Conservation (phyloP, 2,797 vertebrate species). For the Tapirus indicus region DNA sequence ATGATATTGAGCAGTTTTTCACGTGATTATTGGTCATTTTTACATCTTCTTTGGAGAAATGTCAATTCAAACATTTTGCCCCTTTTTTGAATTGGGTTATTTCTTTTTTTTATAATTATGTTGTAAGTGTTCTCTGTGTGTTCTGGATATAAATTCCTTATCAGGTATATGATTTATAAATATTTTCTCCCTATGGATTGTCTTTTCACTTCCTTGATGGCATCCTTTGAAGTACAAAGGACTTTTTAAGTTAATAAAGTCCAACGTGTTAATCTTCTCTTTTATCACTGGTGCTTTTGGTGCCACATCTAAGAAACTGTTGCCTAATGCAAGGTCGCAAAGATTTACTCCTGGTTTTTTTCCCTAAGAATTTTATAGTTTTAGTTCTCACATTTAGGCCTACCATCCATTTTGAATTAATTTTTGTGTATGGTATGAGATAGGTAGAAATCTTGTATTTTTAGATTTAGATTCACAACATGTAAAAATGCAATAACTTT, state of each 20-base stretch:
- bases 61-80: background rate
- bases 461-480: background rate
- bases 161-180: background rate
- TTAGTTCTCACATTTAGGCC: background rate
- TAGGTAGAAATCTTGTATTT: background rate
- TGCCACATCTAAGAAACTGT: background rate
- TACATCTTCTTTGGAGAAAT: background rate
- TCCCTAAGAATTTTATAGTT: background rate
- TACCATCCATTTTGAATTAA: background rate
- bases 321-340: background rate
- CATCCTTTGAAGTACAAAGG: background rate
- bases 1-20: background rate
- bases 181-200: background rate
- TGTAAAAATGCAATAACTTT: background rate
- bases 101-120: background rate
- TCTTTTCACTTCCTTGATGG: background rate
- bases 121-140: background rate
- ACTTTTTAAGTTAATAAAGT: background rate
- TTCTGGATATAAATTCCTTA: background rate
- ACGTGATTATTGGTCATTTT: background rate
- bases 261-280: background rate
- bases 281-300: background rate
- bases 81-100: background rate
- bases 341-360: background rate
- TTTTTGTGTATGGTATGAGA: background rate